phyloP scores from a whole-genome alignment of 2,797 vertebrate species.

The Ctenopoma multispine region DNA sequence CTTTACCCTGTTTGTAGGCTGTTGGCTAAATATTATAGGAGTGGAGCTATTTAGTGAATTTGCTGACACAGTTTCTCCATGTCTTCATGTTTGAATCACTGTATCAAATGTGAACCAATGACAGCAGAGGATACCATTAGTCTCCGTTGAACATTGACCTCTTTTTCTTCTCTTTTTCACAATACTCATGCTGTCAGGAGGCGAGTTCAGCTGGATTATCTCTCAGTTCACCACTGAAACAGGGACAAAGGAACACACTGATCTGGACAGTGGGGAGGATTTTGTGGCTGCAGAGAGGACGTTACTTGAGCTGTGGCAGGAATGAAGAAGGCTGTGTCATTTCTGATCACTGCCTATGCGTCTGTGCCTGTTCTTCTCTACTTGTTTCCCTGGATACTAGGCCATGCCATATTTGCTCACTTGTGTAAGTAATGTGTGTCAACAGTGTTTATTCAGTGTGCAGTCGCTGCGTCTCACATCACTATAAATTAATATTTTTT shows the following conservation, averaged over 20 bases:
- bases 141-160: conserved; percentile 57
- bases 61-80: background rate
- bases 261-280: background rate
- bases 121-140: background rate
- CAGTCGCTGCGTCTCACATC: background rate
- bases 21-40: background rate
- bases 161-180: conserved; percentile 34
- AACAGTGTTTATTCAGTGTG: background rate
- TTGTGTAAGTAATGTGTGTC: conserved; percentile 82
- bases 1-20: background rate
- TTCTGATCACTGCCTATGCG: conserved; percentile 67
- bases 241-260: background rate
- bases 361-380: conserved; percentile 76
- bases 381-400: conserved; percentile 81
- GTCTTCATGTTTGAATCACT: background rate
- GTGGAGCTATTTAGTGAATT: accelerated
- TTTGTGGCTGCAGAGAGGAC: background rate
- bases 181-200: conserved; percentile 19
- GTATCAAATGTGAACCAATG: conserved; percentile 19
- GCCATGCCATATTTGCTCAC: conserved; percentile 85
- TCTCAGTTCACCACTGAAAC: background rate
- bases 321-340: conserved; percentile 61
- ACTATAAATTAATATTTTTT: background rate
- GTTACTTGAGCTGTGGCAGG: background rate
- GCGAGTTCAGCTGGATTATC: background rate